Conservation (phyloP, 2,797 vertebrate genomes). For the Chaenodraco wilsoni region DNA sequence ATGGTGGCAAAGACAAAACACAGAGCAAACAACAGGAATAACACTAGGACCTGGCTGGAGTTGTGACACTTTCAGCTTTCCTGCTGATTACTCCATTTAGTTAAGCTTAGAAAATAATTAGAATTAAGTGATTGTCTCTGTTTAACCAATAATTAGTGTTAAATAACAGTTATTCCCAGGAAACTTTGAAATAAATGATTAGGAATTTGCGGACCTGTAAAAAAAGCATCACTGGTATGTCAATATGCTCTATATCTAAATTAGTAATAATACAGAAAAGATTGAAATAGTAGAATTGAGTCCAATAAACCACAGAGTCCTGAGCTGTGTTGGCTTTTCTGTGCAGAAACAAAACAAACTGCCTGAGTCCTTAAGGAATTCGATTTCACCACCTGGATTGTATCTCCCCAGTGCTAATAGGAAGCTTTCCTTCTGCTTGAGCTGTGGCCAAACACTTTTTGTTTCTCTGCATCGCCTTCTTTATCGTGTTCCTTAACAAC, state of each 20-base stretch:
- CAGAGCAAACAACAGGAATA: neutral
- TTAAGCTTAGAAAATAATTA: neutral
- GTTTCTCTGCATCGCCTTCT: conserved; percentile 41
- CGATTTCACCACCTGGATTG: conserved; percentile 56
- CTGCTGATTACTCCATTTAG: neutral
- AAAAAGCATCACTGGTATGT: neutral
- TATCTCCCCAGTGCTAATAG: conserved; percentile 59
- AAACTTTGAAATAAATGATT: neutral
- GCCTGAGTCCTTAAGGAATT: conserved; percentile 34
- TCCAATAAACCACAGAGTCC: neutral
- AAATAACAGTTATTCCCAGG: neutral
- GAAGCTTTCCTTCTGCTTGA: conserved; percentile 57
- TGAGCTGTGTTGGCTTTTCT: neutral
- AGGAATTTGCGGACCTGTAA: neutral
- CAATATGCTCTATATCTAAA: neutral
- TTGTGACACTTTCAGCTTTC: neutral
- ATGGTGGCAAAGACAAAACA: neutral
- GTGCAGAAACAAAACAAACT: conserved; percentile 42
- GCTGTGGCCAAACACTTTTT: conserved; percentile 42
- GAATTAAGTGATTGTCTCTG: neutral
- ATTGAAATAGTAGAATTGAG: neutral
- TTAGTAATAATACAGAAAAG: neutral
- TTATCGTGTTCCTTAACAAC: conserved; percentile 49
- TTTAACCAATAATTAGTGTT: neutral
- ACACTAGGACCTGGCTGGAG: neutral